Evolutionary conservation across 1,140 invertebrate genomes (phyloP).

Genomic region (Bathynomus jamesi): DNA sequence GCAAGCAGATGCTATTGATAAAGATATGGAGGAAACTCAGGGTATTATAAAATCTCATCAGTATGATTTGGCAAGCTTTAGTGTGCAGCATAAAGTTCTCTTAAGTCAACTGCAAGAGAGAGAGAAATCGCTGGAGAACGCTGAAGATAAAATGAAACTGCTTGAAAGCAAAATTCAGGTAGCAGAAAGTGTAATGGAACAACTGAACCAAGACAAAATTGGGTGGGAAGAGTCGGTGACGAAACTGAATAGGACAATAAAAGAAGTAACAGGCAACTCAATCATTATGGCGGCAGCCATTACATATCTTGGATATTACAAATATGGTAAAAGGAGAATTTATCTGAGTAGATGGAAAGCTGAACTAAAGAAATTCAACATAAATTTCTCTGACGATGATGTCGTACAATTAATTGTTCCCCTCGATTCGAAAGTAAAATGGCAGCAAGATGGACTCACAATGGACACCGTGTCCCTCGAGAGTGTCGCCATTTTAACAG

Average conservation of each 20-base stretch:
- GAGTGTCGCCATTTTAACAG: constrained; percentile 20
- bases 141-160: constrained; percentile 32
- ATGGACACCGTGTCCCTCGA: constrained; percentile 16
- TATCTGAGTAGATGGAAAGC: constrained; percentile 18
- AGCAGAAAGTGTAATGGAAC: constrained; percentile 30
- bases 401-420: constrained; percentile 13
- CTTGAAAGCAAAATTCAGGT: constrained; percentile 28
- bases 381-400: constrained; percentile 16
- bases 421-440: constrained; percentile 13
- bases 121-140: constrained; percentile 27
- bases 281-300: constrained; percentile 22
- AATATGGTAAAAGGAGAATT: constrained; percentile 5
- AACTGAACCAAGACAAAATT: constrained; percentile 23
- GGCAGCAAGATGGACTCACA: constrained; percentile 20
- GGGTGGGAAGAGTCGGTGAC: constrained; percentile 25
- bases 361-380: constrained; percentile 18
- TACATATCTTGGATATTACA: constrained; percentile 22
- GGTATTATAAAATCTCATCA: constrained; percentile 24
- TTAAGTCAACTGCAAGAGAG: constrained; percentile 27
- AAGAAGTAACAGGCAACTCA: constrained; percentile 21
- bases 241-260: constrained; percentile 10
- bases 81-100: constrained; percentile 29
- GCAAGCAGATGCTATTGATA: constrained; percentile 32
- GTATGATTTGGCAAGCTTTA: constrained; percentile 22
- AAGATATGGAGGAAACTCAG: constrained; percentile 29